Conservation (phyloP, 2,797 vertebrate species). For the Aldrovandia affinis region DNA sequence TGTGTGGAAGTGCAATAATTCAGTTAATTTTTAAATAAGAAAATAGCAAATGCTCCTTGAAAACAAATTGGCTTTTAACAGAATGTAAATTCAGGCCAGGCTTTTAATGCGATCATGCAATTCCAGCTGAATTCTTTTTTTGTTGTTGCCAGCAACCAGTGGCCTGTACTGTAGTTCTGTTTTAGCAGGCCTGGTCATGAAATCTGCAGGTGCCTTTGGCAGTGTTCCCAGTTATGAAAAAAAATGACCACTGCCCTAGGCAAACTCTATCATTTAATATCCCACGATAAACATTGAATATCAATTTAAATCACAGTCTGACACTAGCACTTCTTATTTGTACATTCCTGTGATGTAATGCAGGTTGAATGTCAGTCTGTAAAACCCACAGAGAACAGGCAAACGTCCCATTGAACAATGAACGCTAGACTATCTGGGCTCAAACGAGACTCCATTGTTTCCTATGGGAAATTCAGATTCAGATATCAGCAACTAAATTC, state of each 20-base stretch:
- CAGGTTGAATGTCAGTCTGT: too few relatives aligned
- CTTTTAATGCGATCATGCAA: neutral
- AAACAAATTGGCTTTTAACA: neutral
- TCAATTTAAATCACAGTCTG: too few relatives aligned
- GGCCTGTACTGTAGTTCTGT: neutral
- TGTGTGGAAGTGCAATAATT: neutral
- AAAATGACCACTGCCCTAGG: too few relatives aligned
- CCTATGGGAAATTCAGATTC: too few relatives aligned
- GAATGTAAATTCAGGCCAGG: neutral
- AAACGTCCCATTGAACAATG: neutral
- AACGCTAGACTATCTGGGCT: neutral
- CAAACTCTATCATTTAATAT: too few relatives aligned
- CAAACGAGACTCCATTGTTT: too few relatives aligned
- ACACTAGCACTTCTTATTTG: too few relatives aligned
- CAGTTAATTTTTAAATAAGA: neutral
- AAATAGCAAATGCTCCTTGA: neutral
- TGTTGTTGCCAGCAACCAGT: neutral
- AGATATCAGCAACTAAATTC: too few relatives aligned
- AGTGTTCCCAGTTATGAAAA: neutral
- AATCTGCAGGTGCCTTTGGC: too few relatives aligned
- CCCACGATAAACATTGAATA: too few relatives aligned
- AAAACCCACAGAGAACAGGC: neutral
- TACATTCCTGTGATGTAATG: too few relatives aligned
- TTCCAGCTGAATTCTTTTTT: neutral
- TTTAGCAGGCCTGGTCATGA: too few relatives aligned